Conservation (phyloP, 2,888 invertebrate genomes). For the Pemphredon lugubris region DNA sequence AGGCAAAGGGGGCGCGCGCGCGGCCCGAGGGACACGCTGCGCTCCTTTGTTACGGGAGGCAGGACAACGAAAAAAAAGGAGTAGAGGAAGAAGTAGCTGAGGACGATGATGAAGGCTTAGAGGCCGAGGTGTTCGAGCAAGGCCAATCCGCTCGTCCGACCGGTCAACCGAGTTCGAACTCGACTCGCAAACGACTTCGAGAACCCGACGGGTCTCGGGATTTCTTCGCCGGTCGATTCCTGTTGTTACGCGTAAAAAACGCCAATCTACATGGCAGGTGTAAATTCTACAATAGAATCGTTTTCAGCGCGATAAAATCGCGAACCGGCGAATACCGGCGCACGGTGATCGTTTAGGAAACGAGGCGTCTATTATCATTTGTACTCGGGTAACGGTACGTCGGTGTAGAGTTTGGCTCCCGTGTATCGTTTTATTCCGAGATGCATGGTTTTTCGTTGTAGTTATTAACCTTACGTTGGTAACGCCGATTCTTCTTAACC, state of each 20-base stretch:
- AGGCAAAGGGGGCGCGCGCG: background rate
- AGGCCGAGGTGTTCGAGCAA: slow-evolving; percentile 65
- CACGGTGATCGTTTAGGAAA: too few relatives aligned
- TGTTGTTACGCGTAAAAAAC: slow-evolving; percentile 32
- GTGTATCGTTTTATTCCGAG: too few relatives aligned
- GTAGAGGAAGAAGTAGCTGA: slow-evolving; percentile 34
- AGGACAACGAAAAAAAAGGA: slow-evolving; percentile 36
- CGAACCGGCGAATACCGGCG: background rate
- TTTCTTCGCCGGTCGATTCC: slow-evolving; percentile 40
- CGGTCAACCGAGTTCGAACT: slow-evolving; percentile 69
- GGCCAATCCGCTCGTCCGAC: slow-evolving; percentile 71
- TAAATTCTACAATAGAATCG: slow-evolving; percentile 6
- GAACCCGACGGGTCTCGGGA: slow-evolving; percentile 32
- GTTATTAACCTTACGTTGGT: too few relatives aligned
- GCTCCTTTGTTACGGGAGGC: slow-evolving; percentile 22
- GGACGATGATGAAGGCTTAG: slow-evolving; percentile 61
- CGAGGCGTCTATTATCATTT: too few relatives aligned
- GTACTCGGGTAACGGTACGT: too few relatives aligned
- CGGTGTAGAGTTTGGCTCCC: too few relatives aligned
- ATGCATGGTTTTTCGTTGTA: too few relatives aligned
- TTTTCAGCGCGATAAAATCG: background rate
- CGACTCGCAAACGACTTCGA: slow-evolving; percentile 54
- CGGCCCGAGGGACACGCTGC: too few relatives aligned
- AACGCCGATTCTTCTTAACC: too few relatives aligned
- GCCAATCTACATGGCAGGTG: slow-evolving; percentile 18